Base-by-base conservation (phyloP, 2,113 vertebrate genomes). In the Saccopteryx bilineata region DNA sequence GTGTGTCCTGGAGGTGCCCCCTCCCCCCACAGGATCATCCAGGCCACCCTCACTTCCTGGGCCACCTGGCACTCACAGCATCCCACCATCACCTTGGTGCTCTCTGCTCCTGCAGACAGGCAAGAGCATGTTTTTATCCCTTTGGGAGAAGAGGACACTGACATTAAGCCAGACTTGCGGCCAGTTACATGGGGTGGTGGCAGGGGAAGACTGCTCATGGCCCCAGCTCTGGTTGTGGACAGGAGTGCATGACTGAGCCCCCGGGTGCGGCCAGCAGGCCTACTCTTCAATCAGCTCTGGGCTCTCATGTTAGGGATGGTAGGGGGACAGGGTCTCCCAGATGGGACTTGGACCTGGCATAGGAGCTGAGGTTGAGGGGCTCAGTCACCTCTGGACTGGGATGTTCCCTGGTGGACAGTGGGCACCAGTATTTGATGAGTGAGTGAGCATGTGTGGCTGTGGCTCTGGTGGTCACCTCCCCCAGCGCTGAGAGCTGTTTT, bases 81-180 rank as follows among this genome's bases (percentile, higher is more conserved):
- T 39, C 39, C 39, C 39, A 39, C 39, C 39, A 39, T 39, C 39
- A 39, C 39, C 39, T 39, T 39, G 39, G 39, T 39, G 39, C 39
- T 39, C 84, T 80, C 13, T 72, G 8, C 48, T 81, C 87, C 71
- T 58, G 93, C 78, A 85, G 66, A 18, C 58, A 89, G 87, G 94
- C 91, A 60, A 90, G 83, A 26, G 88, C 83, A 74, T 80, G 87
- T 93, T 90, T 96, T 90, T 92, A 90, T 87, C 94, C 95, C 83
- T 78, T 93, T 86, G 89, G 88, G 88, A 63, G 93, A 88, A 82
- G 96, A 97, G 94, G 86, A 83, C 82, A 52, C 80, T 90, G 81
- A 68, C 61, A 66, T 71, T n/a, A 65, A 14, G 79, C 81, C 88
- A 78, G 85, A 31, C 14, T 50, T 75, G 56, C 11, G 89, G 90